A percentile compares a stretch with the other conserved stretches of the same genome.
These are phyloP conservation scores for Apoda limacodes DNA, from an alignment of 2,888 invertebrate species.

Conservation along the genomic window DNA sequence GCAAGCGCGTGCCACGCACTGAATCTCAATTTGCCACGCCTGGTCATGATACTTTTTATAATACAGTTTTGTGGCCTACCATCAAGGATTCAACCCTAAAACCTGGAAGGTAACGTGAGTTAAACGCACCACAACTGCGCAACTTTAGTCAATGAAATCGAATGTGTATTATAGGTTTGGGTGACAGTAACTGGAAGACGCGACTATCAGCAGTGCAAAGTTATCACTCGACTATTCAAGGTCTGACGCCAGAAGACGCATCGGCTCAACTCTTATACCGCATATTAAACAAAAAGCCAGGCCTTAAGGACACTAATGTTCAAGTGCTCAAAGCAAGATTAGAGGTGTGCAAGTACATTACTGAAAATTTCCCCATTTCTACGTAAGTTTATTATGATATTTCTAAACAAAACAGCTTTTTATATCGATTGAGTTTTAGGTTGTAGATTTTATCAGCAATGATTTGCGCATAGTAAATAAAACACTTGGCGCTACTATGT, in stretches of 20 bases:
- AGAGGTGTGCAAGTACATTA: constrained; percentile 82
- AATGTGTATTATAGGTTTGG: constrained; percentile 63
- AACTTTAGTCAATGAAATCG: no score
- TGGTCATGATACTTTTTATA: no score
- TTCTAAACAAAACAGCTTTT: constrained; percentile 3
- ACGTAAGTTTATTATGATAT: constrained; percentile 54
- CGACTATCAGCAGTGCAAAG: constrained; percentile 82
- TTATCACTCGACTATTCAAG: constrained; percentile 71
- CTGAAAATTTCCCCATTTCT: constrained; percentile 80
- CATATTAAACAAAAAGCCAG: constrained; percentile 84
- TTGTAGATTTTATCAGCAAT: no score
- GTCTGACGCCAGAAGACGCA: constrained; percentile 72
- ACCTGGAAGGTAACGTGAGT: no score
- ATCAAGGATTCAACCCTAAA: no score
- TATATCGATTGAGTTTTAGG: no score
- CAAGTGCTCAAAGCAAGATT: constrained; percentile 88
- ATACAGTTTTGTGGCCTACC: no score
- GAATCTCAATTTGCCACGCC: no score
- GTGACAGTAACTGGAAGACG: constrained; percentile 88
- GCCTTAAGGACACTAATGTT: constrained; percentile 90
- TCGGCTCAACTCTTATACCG: constrained; percentile 82
- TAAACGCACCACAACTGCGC: no score
- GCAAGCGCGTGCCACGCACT: no score
- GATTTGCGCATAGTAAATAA: no score
- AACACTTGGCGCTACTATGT: no score